These are phyloP conservation scores for Daboia siamensis DNA, from an alignment of 2,113 vertebrate species.

Conservation along the genomic window DNA sequence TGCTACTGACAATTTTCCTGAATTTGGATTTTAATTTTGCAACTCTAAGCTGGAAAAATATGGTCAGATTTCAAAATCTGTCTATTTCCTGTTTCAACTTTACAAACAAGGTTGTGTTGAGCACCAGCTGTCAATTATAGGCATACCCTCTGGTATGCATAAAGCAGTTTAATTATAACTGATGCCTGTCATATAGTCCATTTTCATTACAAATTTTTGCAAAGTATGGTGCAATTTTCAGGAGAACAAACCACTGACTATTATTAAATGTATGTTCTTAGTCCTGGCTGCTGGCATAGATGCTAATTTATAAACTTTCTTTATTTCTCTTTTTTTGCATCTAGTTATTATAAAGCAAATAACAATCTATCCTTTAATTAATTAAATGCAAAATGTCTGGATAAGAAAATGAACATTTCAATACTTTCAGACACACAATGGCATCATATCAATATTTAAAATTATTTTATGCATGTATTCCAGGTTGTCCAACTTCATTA, in stretches of 20 bases:
- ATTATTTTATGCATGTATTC: constrained; percentile 97
- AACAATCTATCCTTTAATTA: constrained; percentile 76
- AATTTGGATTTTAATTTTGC: neutral
- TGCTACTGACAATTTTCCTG: neutral
- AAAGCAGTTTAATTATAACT: constrained; percentile 33
- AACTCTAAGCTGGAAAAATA: neutral
- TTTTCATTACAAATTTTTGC: constrained; percentile 29
- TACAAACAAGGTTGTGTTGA: constrained; percentile 24
- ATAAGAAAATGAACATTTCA: constrained; percentile 94
- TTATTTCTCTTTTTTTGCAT: constrained; percentile 50
- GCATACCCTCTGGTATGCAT: constrained; percentile 14
- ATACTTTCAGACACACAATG: constrained; percentile 87
- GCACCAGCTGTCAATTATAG: constrained; percentile 26
- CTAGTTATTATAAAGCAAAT: constrained; percentile 79
- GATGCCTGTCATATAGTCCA: constrained; percentile 26
- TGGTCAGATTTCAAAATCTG: constrained; percentile 6
- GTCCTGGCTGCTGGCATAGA: constrained; percentile 24
- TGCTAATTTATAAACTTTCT: constrained; percentile 26
- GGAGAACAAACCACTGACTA: neutral
- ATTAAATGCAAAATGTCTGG: constrained; percentile 79
- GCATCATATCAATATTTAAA: constrained; percentile 99
- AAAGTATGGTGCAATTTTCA: constrained; percentile 40
- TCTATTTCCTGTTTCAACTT: neutral
- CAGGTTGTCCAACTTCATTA: constrained; percentile 99
- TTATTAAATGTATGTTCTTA: constrained; percentile 35